Evolutionary conservation across 2,888 invertebrate species (phyloP).

Genomic region (Polymixis lichenea): DNA sequence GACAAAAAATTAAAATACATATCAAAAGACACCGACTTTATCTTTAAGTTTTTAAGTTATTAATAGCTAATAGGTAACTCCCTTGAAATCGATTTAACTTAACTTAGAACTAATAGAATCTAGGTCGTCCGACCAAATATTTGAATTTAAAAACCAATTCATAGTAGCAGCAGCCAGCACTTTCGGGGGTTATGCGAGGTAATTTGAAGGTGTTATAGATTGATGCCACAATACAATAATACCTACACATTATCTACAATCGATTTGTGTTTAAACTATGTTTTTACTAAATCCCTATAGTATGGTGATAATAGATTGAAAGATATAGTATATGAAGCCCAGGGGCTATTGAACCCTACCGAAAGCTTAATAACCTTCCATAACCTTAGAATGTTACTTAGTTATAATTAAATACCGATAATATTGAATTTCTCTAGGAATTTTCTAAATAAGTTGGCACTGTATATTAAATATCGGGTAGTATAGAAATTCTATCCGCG

Average conservation of each 20-base stretch:
- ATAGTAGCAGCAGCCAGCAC: background rate
- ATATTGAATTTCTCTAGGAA: slow-evolving; percentile 77
- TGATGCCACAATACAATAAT: background rate
- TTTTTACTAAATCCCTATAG: background rate
- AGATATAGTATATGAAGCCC: slow-evolving; percentile 20
- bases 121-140: slow-evolving; percentile 21
- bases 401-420: slow-evolving; percentile 42
- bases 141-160: slow-evolving; percentile 19
- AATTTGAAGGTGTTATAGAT: background rate
- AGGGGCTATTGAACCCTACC: slow-evolving; percentile 19
- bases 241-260: background rate
- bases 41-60: too few relatives aligned
- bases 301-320: background rate
- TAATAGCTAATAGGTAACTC: too few relatives aligned
- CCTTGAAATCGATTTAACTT: slow-evolving; percentile 15
- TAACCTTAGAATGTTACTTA: slow-evolving; percentile 28
- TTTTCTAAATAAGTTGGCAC: slow-evolving; percentile 68
- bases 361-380: slow-evolving; percentile 1
- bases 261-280: background rate
- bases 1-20: too few relatives aligned
- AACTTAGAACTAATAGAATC: slow-evolving; percentile 30
- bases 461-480: slow-evolving; percentile 80
- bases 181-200: background rate
- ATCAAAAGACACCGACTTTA: too few relatives aligned
- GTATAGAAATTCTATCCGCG: slow-evolving; percentile 82